Conservation (phyloP, 2,113 vertebrate species). For the Ctenomys sociabilis region DNA sequence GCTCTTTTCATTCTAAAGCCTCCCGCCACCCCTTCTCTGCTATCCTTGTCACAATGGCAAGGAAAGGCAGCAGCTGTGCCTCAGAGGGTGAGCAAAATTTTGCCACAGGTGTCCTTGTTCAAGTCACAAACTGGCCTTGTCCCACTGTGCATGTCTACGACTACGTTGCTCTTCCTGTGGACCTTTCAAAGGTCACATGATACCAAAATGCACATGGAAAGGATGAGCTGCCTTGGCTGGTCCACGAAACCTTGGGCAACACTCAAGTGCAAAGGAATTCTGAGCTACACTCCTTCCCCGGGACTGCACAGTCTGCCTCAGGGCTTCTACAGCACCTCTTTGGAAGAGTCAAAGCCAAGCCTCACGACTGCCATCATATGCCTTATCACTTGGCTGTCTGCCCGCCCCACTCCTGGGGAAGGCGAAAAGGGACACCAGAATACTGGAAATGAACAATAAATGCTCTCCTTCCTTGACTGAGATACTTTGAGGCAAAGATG, state of each 20-base stretch:
- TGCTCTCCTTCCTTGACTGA: neutral
- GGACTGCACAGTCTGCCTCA: neutral
- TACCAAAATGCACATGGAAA: neutral
- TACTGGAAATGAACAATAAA: neutral
- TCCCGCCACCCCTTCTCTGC: neutral
- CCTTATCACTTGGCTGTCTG: neutral
- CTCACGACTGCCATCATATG: neutral
- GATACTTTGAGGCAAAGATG: neutral
- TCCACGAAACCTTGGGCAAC: neutral
- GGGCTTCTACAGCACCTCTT: neutral
- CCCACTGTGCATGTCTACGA: neutral
- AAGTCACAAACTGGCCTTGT: neutral
- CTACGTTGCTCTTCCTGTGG: neutral
- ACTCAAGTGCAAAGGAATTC: neutral
- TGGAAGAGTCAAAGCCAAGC: slow-evolving; percentile 5
- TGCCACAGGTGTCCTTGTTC: neutral
- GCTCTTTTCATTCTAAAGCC: neutral
- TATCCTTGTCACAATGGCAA: neutral
- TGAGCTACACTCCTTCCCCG: neutral
- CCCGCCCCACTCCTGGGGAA: neutral
- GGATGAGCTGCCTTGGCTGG: neutral
- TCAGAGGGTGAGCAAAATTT: neutral
- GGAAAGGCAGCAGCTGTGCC: neutral
- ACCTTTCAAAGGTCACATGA: neutral
- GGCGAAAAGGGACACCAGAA: neutral